Evolutionary conservation across 2,113 vertebrate genomes (phyloP), one percentile per base, ranked within the genome.

Genomic region (Irena cyanogastra): DNA sequence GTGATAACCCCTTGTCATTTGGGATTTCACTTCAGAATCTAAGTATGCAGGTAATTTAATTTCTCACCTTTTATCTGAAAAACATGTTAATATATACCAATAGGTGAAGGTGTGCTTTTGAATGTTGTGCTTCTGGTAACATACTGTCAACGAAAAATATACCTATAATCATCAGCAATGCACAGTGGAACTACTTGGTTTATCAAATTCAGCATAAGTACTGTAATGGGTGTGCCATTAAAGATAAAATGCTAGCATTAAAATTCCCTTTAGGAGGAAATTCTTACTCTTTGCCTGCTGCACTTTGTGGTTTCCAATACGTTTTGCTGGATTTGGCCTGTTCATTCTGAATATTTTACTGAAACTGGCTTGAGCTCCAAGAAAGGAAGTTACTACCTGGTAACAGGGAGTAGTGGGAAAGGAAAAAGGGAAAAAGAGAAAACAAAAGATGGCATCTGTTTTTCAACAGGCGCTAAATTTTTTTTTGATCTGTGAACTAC

Each of bases 1-100:
- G 97, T 83, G 98, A 97, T 69, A 98, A 97, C 33, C 99, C 99
- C 11, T 96, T 99, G 76, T 99, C 99, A 33, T 99, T 99, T 97
- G 99, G 99, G 70, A 98, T 99, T 88, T 99, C 99, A 16, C 98
- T 99, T 93, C 98, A 99, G 94, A 99, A 99, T 97, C 98, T 99
- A 96, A 99, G 99, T 96, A 98, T 99, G 93, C 99, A 99, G 99
- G 99, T 99, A 98, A 95, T 84, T 76, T 60, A 68, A 15, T 88
- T 95, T 89, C 83, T 88, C 4, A 28, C 33, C 5, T 47, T 45
- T 39, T 39, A 8, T n/a, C 19, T 44, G n/a, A 92, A 80, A 94
- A 42, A 5, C 10, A 2, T 44, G 6, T 52, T 75, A 21, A 24
- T 64, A 5, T 31, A 8, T 70, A 57, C 39, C 22, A 35, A 7